Percentiles rank a stretch among this genome's conserved stretches.
Conservation (phyloP, 2,888 invertebrate genomes). For the Odiellus spinosus region DNA sequence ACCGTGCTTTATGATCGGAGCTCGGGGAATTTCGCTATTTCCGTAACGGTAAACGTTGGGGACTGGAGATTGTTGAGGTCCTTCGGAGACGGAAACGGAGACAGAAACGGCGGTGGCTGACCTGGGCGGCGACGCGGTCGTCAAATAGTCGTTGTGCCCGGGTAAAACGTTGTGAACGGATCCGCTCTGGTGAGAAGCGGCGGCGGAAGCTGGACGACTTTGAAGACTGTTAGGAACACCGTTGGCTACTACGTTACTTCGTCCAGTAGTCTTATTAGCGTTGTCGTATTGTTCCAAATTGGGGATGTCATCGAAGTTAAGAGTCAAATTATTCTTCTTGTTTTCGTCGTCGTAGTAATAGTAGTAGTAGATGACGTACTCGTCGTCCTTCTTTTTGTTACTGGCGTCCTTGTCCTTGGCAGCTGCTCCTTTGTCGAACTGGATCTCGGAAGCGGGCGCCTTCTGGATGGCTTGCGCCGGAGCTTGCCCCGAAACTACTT, state of each 20-base stretch:
- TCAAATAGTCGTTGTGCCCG: not conserved
- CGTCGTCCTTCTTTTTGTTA: conserved; percentile 7
- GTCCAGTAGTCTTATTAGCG: conserved; percentile 1
- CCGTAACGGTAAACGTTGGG: conserved; percentile 15
- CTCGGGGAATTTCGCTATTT: conserved; percentile 14
- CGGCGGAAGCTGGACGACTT: not conserved
- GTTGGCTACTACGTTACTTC: not conserved
- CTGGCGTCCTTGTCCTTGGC: conserved; percentile 13
- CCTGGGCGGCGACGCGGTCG: not conserved
- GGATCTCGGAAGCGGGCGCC: conserved; percentile 13
- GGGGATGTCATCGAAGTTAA: conserved; percentile 16
- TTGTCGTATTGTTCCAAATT: conserved; percentile 13
- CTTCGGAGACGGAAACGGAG: not conserved
- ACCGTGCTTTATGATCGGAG: conserved; percentile 10
- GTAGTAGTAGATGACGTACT: conserved; percentile 16
- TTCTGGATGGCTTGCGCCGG: conserved; percentile 10
- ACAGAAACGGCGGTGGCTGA: not conserved
- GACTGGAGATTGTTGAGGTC: conserved; percentile 5
- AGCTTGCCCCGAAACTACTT: conserved; percentile 3
- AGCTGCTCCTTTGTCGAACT: conserved; percentile 3
- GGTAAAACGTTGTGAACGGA: not conserved
- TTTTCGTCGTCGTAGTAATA: conserved; percentile 16
- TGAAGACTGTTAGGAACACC: not conserved
- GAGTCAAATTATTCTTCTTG: conserved; percentile 6
- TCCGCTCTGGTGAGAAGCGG: not conserved